Percentiles rank a stretch among this genome's conserved stretches.
phyloP scores from a whole-genome alignment of 2,888 invertebrate species.

The Perizoma affinitatum region DNA sequence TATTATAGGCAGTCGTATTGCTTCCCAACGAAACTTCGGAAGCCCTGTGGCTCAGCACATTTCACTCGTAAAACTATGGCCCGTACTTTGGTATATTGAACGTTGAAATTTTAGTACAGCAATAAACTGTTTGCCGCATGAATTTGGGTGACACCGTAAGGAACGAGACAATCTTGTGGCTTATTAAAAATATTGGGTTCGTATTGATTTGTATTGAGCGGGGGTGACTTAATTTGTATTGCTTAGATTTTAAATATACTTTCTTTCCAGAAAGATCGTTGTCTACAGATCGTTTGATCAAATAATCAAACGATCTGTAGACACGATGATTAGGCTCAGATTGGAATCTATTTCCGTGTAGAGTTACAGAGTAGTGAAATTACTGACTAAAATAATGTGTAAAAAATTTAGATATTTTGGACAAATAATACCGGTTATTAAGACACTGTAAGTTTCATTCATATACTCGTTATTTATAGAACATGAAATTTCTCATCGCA shows the following conservation, averaged over 20 bases:
- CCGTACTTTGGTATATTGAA: constrained; percentile 67
- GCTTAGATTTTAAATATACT: constrained; percentile 9
- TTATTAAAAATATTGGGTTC: constrained; percentile 48
- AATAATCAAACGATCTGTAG: too few relatives aligned
- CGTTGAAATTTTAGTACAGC: constrained; percentile 74
- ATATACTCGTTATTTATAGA: background rate
- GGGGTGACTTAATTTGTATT: constrained; percentile 37
- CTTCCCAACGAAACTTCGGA: constrained; percentile 83
- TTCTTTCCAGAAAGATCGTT: background rate
- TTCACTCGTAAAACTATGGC: constrained; percentile 76
- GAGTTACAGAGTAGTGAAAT: too few relatives aligned
- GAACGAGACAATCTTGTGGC: constrained; percentile 39
- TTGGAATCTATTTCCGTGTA: too few relatives aligned
- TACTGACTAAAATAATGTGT: too few relatives aligned
- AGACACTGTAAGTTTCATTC: too few relatives aligned
- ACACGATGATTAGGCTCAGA: too few relatives aligned
- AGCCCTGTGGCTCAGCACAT: constrained; percentile 77
- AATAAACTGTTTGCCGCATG: constrained; percentile 63
- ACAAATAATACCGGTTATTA: too few relatives aligned
- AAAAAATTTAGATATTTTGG: too few relatives aligned
- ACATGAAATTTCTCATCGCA: constrained; percentile 13
- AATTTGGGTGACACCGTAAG: constrained; percentile 55
- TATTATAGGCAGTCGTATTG: constrained; percentile 81
- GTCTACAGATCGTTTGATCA: too few relatives aligned
- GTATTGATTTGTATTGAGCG: constrained; percentile 34